Evolutionary conservation across 2,113 vertebrate species (phyloP).

Genomic region (Lethenteron camtschaticum): DNA sequence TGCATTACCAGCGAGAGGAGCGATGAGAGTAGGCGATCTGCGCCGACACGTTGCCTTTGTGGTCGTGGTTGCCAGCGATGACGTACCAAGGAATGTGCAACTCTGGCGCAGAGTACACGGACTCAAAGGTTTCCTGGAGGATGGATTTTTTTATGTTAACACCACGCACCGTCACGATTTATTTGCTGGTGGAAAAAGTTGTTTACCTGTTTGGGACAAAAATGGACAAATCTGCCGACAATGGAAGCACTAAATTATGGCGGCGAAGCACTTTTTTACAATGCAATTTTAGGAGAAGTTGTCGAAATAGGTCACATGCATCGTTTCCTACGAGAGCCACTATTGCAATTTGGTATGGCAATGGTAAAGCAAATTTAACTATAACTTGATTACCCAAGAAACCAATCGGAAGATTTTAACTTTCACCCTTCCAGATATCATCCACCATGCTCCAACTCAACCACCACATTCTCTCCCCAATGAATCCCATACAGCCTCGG

Average conservation of each 20-base stretch:
- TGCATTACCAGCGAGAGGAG: slow-evolving; percentile 41
- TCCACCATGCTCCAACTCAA: too few species aligned
- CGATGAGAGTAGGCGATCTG: slow-evolving; percentile 48
- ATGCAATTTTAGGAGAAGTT: too few species aligned
- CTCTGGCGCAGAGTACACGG: slow-evolving; percentile 34
- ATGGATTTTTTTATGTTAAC: background rate
- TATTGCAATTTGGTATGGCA: too few species aligned
- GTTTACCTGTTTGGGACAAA: background rate
- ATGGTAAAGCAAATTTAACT: too few species aligned
- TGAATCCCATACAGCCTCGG: too few species aligned
- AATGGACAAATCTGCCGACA: background rate
- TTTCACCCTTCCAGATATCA: too few species aligned
- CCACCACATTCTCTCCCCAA: too few species aligned
- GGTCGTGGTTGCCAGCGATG: slow-evolving; percentile 69
- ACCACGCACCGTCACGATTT: background rate
- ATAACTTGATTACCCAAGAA: too few species aligned
- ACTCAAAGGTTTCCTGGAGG: slow-evolving; percentile 53
- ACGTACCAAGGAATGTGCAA: slow-evolving; percentile 58
- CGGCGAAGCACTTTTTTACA: too few species aligned
- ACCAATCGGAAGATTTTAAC: too few species aligned
- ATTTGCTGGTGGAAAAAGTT: background rate
- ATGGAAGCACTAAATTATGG: background rate
- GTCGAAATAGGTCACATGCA: too few species aligned
- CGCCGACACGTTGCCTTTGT: slow-evolving; percentile 47
- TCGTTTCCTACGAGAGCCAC: too few species aligned